Evolutionary conservation across 2,797 vertebrate genomes (phyloP).

Genomic region (Urocyon cinereoargenteus): DNA sequence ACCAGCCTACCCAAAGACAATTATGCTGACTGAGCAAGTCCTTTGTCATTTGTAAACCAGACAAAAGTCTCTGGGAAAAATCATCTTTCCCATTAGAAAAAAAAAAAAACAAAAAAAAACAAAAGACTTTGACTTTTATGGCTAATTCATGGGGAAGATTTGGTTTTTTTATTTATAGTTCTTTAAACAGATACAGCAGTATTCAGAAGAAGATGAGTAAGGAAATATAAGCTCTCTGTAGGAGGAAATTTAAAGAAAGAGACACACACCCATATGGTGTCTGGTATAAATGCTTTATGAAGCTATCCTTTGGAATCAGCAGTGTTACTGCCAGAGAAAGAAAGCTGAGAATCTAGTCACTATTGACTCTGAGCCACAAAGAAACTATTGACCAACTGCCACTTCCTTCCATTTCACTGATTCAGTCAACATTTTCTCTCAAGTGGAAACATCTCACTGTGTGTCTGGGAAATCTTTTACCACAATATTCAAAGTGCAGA

Average conservation of each 20-base stretch:
- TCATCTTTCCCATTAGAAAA: neutral
- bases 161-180: constrained; percentile 34
- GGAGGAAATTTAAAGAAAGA: neutral
- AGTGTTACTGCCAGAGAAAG: neutral
- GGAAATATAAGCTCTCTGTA: neutral
- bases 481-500: neutral
- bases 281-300: neutral
- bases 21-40: constrained; percentile 8
- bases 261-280: neutral
- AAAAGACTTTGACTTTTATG: neutral
- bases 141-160: neutral
- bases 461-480: constrained; percentile 40
- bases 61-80: constrained; percentile 39
- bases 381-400: neutral
- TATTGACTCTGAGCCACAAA: neutral
- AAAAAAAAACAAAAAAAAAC: neutral
- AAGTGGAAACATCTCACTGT: neutral
- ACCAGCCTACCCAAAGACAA: neutral
- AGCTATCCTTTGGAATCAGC: neutral
- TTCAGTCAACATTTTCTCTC: neutral
- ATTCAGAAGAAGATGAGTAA: constrained; percentile 33
- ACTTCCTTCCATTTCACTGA: neutral
- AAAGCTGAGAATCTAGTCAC: neutral
- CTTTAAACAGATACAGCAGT: neutral
- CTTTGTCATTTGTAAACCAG: constrained; percentile 36